Base-by-base conservation (phyloP, 2,797 vertebrate species). In the Trachops cirrhosus region DNA sequence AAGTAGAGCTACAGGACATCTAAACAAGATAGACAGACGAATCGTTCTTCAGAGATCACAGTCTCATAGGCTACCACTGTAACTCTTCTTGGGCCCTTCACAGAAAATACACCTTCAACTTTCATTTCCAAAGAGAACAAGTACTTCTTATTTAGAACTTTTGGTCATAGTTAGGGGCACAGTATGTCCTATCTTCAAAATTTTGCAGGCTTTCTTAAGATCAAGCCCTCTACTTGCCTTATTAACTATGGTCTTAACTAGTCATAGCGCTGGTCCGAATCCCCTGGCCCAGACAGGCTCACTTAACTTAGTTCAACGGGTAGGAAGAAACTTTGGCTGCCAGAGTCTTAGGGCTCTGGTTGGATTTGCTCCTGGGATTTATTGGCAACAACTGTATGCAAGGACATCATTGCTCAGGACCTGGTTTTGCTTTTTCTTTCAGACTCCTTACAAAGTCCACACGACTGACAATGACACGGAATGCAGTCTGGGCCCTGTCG, bases 401-500 rank as follows among this genome's bases (percentile, higher is more conserved):
- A 78, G 37, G 21, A 41, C 39, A 48, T 87, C 44, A 64, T 32
- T 94, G 52, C 46, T 96, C 50, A 94, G 54, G 39, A 62, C 84
- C 73, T 93, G 37, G 11, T 54, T 95, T 85, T 79, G 8, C n/a
- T 96, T 22, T 96, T 89, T 97, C 48, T 93, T 95, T 89, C 92
- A 99, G 99, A 98, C 99, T 99, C 97, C 98, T 99, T 96, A 99
- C 99, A 32, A 99, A 99, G 98, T 99, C 99, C 94, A 99, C 99
- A 95, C 99, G 99, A 97, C 97, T 99, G 98, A 99, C 99, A 12
- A 99, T 99, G 99, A 99, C 99, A 46, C 99, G 99, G 87, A 99
- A 99, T 84, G 99, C 99, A 9, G 99, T 99, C 39, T 99, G 99
- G 99, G 99, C 99, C 83, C 98, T 99, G 98, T 99, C 99, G 84